Base-by-base conservation (phyloP, 2,113 vertebrate genomes). In the Labeo rohita region DNA sequence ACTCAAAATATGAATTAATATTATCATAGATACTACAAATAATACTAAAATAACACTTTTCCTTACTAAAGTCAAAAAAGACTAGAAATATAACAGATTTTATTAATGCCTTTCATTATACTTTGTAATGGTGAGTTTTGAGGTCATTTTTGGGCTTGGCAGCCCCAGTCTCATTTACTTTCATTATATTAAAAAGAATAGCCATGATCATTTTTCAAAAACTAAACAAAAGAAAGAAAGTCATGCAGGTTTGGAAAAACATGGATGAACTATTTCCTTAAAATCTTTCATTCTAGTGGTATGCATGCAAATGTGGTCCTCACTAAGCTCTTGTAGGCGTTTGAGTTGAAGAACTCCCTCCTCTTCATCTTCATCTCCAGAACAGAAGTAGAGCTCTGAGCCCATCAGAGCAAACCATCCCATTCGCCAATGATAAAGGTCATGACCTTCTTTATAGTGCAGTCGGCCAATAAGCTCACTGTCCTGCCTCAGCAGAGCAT, bases 281-380 rank as follows among this genome's bases (percentile, higher is more conserved):
- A 47, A 6, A n/a, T 74, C n/a, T 72, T 50, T 84, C 12, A 84
- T 3, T 76, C 23, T 49, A 47, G 28, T 34, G 65, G 39, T 75
- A 63, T 66, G 50, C 50, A 28, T n/a, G 54, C 43, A 16, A 45
- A 59, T 68, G 61, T 4, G 28, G 70, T 84, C 2, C 97, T 97
- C 95, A 99, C 98, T 99, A 88, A 99, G 95, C 89, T 99, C 98
- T 89, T 99, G 97, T 1, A 99, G 90, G 85, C 96, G 95, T 90
- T 96, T 97, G 87, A 99, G 95, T 49, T 97, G 94, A 87, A 99
- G 95, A 15, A 92, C 94, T 36, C 96, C 95, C 91, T 96, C 95
- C 63, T 95, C 91, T 72, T 82, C 91, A 50, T 92, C 92, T 83
- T 94, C 93, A 6, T 94, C 92, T 78, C 95, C 96, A 6, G 96